These are phyloP conservation scores for Odontothrips loti DNA, from an alignment of 2,888 invertebrate genomes.

Conservation along the genomic window DNA sequence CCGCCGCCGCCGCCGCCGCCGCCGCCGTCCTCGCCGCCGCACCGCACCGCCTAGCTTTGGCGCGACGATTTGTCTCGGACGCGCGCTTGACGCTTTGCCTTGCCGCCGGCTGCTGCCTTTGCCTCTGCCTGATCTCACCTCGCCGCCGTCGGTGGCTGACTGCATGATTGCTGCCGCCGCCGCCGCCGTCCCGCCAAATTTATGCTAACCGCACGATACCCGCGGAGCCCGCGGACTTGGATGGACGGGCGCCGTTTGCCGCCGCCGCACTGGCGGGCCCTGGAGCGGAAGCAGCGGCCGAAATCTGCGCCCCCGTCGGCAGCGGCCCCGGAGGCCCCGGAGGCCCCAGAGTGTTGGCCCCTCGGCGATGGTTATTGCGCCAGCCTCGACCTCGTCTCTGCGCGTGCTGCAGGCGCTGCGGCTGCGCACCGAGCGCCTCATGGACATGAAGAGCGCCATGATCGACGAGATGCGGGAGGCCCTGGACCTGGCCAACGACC, in stretches of 20 bases:
- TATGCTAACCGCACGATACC: slow-evolving; percentile 4
- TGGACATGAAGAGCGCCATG: slow-evolving; percentile 20
- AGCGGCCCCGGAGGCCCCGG: no score
- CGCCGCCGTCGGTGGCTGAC: no score
- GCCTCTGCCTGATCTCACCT: background rate
- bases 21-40: background rate
- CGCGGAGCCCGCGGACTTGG: background rate
- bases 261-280: no score
- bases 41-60: background rate
- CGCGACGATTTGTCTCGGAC: slow-evolving; percentile 3
- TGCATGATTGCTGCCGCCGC: background rate
- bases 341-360: no score
- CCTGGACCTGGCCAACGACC: slow-evolving; percentile 1
- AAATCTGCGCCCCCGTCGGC: no score
- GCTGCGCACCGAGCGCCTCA: slow-evolving; percentile 10
- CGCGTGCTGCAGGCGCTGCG: background rate
- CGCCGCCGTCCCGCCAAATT: background rate
- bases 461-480: slow-evolving; percentile 1
- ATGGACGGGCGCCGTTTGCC: no score
- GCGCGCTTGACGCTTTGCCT: background rate
- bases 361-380: no score
- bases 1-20: no score
- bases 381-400: no score
- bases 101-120: background rate
- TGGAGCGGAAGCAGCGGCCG: no score